Base-by-base conservation (phyloP, 2,113 vertebrate genomes). In the Donacobius atricapilla region DNA sequence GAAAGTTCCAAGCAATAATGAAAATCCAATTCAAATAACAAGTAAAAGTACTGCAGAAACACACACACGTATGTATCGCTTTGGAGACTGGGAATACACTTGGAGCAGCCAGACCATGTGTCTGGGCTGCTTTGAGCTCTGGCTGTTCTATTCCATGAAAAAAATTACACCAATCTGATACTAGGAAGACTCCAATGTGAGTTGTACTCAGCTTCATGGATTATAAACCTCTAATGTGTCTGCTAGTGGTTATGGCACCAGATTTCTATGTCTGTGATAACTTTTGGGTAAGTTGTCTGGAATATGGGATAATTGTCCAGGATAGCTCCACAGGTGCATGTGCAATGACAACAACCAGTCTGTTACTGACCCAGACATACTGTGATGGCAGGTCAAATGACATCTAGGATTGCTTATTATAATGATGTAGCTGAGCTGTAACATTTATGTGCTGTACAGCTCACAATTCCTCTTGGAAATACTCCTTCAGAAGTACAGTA, bases 1-100 rank as follows among this genome's bases (percentile, higher is more conserved):
- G 8, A n/a, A 93, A 90, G 20, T 44, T 81, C 84, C 56, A 68
- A 60, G 82, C 61, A 91, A 23, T 20, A 44, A 90, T 15, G 48
- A 71, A 93, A 95, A 58, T 17, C 50, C 63, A 86, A 89, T 64
- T 78, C 56, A 76, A 57, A 77, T 24, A 72, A 39, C 19, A 81
- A 63, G 64, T 22, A 45, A 37, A 47, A 84, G 22, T 8, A 76
- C 56, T 25, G 76, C 63, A 71, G 64, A 53, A 88, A 53, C 63
- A 88, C 31, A 78, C 8, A 54, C 9, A 54, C 65, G 76, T 86
- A 96, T 47, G 45, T 20, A 44, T 24, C 70, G 56, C 35, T 83
- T 48, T 31, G 61, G 58, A 81, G 72, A 33, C 20, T 0, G 6
- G 27, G 70, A 39, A 58, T 39, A 66, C 35, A 40, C 56, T 8